Conservation (phyloP, 2,888 invertebrate genomes). For the Nomada fabriciana region DNA sequence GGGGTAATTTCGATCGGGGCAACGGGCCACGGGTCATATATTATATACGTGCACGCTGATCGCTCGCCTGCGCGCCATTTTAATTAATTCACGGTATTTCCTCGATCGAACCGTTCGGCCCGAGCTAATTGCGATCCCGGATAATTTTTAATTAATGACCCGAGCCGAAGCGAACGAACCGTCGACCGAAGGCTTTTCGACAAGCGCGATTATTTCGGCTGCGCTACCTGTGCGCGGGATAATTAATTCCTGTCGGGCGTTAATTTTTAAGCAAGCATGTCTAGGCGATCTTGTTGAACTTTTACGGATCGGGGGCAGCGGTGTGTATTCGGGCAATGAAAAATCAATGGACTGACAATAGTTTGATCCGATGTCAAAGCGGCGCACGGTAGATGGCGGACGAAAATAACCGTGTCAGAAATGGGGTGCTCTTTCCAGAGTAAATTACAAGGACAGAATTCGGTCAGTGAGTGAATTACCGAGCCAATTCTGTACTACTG, state of each 20-base stretch:
- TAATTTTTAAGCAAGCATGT: background rate
- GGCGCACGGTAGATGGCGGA: too few relatives aligned
- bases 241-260: constrained; percentile 17
- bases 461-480: background rate
- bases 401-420: constrained; percentile 1
- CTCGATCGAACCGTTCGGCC: constrained; percentile 61
- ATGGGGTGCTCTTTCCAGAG: background rate
- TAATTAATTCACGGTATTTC: constrained; percentile 72
- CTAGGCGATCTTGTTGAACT: background rate
- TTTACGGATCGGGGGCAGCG: background rate
- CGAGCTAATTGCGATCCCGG: constrained; percentile 63
- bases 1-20: constrained; percentile 44
- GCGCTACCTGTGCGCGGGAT: background rate
- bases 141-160: constrained; percentile 69
- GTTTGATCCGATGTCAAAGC: background rate
- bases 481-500: background rate
- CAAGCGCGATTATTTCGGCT: constrained; percentile 25
- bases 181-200: constrained; percentile 13
- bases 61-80: constrained; percentile 40
- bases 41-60: constrained; percentile 24
- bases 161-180: constrained; percentile 23
- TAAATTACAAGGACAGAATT: constrained; percentile 5
- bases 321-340: background rate
- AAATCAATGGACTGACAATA: background rate
- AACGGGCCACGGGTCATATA: constrained; percentile 29